Conservation (phyloP, 2,888 invertebrate species). For the Pedicia rivosa region DNA sequence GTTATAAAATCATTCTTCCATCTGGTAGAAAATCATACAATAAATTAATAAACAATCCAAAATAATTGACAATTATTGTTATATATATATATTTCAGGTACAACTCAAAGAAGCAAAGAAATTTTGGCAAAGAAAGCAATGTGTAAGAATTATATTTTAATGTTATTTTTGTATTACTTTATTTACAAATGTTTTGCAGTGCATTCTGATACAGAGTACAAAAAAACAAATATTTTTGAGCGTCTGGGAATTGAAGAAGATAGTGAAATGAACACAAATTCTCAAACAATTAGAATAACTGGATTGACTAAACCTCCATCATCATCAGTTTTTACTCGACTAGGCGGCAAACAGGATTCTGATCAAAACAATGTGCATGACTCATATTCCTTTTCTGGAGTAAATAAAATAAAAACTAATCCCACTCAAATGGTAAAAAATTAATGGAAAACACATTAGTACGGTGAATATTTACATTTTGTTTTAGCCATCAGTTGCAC, state of each 20-base stretch:
- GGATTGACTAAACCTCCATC: constrained; percentile 16
- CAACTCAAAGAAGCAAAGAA: constrained; percentile 34
- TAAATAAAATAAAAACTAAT: too few species aligned
- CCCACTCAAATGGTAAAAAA: too few species aligned
- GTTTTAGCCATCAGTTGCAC: constrained; percentile 12
- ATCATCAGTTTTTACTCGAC: constrained; percentile 24
- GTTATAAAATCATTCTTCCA: constrained; percentile 38
- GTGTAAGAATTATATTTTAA: constrained; percentile 17
- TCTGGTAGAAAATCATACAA: too few species aligned
- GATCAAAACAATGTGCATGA: not conserved
- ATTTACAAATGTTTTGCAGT: not conserved
- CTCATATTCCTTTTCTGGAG: too few species aligned
- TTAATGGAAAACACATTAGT: constrained; percentile 2
- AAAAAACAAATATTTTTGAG: too few species aligned
- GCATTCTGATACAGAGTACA: not conserved
- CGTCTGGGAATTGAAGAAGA: too few species aligned
- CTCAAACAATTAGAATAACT: constrained; percentile 17
- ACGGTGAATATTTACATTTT: not conserved
- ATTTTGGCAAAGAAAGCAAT: constrained; percentile 28
- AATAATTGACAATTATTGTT: too few species aligned
- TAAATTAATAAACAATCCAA: too few species aligned
- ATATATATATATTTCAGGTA: too few species aligned
- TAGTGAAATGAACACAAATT: too few species aligned
- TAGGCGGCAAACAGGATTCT: constrained; percentile 20
- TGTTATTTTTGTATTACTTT: too few species aligned